Evolutionary conservation across 2,888 invertebrate species (phyloP).

Genomic region (Enoplolaimus lenunculus): DNA sequence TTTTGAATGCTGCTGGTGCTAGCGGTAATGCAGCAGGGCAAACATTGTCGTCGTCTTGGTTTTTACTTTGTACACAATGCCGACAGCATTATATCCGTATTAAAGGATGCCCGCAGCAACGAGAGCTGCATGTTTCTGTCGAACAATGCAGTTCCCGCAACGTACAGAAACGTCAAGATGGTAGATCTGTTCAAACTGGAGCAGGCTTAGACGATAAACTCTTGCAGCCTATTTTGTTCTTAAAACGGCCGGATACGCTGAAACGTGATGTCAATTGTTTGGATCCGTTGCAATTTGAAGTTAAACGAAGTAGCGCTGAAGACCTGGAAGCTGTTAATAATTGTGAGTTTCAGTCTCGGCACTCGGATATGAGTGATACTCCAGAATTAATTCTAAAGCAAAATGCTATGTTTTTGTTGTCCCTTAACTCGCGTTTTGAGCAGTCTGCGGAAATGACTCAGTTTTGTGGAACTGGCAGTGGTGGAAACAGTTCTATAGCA

Average conservation of each 20-base stretch:
- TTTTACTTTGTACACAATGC: conserved; percentile 77
- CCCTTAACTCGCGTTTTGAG: conserved; percentile 47
- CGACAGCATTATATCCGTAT: conserved; percentile 57
- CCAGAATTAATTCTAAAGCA: conserved; percentile 65
- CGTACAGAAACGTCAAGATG: conserved; percentile 4
- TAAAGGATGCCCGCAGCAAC: conserved; percentile 31
- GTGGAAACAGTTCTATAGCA: too few species aligned
- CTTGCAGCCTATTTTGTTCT: neutral
- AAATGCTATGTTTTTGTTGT: conserved; percentile 81
- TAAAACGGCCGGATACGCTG: conserved; percentile 30
- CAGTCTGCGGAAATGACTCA: conserved; percentile 29
- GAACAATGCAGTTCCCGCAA: conserved; percentile 3
- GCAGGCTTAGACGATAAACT: neutral
- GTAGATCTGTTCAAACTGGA: neutral
- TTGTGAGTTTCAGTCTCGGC: conserved; percentile 7
- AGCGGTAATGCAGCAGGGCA: conserved; percentile 39
- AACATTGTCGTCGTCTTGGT: conserved; percentile 53
- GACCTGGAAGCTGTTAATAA: too few species aligned
- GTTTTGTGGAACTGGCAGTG: neutral
- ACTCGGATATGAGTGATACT: conserved; percentile 37
- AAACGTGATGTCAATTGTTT: conserved; percentile 24
- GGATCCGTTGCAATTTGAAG: conserved; percentile 24
- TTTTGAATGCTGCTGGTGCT: neutral
- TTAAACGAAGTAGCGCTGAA: conserved; percentile 17
- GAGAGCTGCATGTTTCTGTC: conserved; percentile 33